Evolutionary conservation across 2,113 vertebrate species (phyloP), one percentile per base, ranked within the genome.

Genomic region (Microcebus tavaratra): DNA sequence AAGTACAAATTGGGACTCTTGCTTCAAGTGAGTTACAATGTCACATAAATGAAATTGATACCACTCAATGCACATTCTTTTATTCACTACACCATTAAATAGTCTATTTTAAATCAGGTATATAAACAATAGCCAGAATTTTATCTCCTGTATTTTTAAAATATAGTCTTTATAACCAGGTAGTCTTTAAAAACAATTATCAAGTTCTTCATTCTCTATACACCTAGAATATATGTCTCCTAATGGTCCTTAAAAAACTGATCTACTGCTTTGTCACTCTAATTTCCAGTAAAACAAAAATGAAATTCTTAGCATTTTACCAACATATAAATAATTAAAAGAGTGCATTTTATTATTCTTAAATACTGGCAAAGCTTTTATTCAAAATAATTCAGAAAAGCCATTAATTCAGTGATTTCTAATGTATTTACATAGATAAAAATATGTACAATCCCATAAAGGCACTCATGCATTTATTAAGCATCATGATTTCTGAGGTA

Each of bases 371-470:
- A 85, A 70, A 18, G 0, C 2, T 91, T 85, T 91, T 61, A 88
- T 88, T 61, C 2, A 87, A 94, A 96, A 73, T 45, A 57, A 94
- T 73, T 81, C 20, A 80, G 53, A 55, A 95, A 55, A 90, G 8
- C 5, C 17, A 93, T 76, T 68, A 76, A 87, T 75, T 91, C 55
- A 93, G 76, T 63, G 76, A 9, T 85, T 83, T 81, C 12, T 39
- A 72, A 17, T 63, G 8, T 48, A 4, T 79, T 76, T 94, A 61
- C 31, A 9, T 81, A 88, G 5, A 57, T 63, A 79, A 96, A 90
- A 94, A 81, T 63, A 88, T 63, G 42, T 34, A 57, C 8, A 83
- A 29, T 70, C 68, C 39, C n/a, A 94, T 70, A 70, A 81, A 82
- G 34, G 15, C 23, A 27, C 6, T 48, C 10, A 78, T 81, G 3